phyloP scores from a whole-genome alignment of 2,888 invertebrate genomes.

The Pachymerium ferrugineum region DNA sequence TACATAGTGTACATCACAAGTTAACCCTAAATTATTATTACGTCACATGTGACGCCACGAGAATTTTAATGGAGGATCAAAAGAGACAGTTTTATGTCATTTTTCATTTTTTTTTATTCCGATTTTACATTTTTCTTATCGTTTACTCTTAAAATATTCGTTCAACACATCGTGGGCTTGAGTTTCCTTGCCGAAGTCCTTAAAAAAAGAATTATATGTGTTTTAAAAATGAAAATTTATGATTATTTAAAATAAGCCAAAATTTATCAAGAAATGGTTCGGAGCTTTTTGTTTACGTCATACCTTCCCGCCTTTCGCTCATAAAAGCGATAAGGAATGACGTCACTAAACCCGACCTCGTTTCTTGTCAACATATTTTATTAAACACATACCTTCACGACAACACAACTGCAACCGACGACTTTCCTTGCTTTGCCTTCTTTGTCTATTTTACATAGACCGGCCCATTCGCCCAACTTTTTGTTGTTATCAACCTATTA shows the following conservation, averaged over 20 bases:
- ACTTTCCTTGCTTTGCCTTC: conserved; percentile 99
- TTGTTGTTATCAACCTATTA: conserved; percentile 85
- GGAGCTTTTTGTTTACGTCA: no score
- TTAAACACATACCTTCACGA: conserved; percentile 79
- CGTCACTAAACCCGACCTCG: no score
- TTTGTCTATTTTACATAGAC: conserved; percentile 98
- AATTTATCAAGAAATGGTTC: neutral
- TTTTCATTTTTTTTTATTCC: neutral
- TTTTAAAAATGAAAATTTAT: neutral
- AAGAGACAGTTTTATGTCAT: no score
- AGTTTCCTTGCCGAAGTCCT: conserved; percentile 97
- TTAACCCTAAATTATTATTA: no score
- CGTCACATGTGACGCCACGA: no score
- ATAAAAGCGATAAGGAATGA: no score
- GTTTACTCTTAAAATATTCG: conserved; percentile 73
- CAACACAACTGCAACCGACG: conserved; percentile 95
- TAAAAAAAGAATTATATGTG: conserved; percentile 43
- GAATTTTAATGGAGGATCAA: no score
- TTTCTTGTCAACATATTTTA: no score
- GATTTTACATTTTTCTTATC: conserved; percentile 36
- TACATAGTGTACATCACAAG: no score
- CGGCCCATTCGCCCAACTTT: conserved; percentile 98
- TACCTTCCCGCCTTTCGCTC: no score
- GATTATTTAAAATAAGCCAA: neutral
- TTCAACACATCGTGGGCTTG: conserved; percentile 89